Base-by-base conservation (phyloP, 2,113 vertebrate species). In the Bambusicola thoracicus region DNA sequence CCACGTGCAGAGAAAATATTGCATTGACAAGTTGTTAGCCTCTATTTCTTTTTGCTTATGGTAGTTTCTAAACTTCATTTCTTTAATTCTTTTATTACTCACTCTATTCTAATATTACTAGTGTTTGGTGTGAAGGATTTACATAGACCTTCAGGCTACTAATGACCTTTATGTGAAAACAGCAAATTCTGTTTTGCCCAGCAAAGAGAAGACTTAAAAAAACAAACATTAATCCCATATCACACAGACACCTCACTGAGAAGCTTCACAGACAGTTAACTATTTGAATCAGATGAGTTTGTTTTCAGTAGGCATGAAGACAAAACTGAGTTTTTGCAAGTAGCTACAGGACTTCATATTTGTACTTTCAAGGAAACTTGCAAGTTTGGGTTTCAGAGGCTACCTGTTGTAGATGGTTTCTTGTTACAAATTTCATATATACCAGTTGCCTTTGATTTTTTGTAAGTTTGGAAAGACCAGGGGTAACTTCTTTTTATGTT, bases 71-170 rank as follows among this genome's bases (percentile, higher is more conserved):
- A 46, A 67, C 61, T 80, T 94, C 0, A 49, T 89, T 94, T 92
- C 58, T 97, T 97, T 97, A 96, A 96, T 97, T 97, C 70, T 97
- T 96, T 97, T 97, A 95, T 97, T 97, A 97, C 93, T 97, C 85
- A 96, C 68, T 97, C 30, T 63, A 85, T 89, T 93, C 55, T 89
- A 91, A 68, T 78, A 11, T 75, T 94, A 61, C 85, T 87, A 81
- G 56, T 77, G 19, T 82, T 83, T 90, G 93, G 81, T 96, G 97
- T 97, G 96, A 97, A 97, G 97, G 96, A 97, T 98, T 98, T 98
- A 97, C 97, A 97, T 97, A 97, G 95, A 97, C 98, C 97, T 98
- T 96, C 96, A 97, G 98, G 96, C 96, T 98, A 97, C 97, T 97
- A 96, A 95, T 97, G 98, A 98, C 96, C 97, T 98, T 99, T 98